Evolutionary conservation across 1,140 invertebrate genomes (phyloP).

Genomic region (Solenopsis fugax): DNA sequence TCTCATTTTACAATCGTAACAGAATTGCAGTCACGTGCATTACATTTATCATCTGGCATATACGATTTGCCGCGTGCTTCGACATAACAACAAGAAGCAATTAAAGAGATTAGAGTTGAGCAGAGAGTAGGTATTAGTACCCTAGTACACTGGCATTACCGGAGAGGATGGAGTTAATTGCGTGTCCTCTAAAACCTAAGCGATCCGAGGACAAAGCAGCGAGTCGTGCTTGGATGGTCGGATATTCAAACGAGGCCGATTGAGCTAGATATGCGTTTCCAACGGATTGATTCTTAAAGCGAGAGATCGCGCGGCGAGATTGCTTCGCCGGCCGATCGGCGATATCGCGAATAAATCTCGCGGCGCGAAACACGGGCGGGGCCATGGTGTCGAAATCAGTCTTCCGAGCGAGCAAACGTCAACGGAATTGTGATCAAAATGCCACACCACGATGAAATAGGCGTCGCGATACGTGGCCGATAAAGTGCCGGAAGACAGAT

Average conservation of each 20-base stretch:
- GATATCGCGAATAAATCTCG: conserved; percentile 31
- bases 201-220: conserved; percentile 1
- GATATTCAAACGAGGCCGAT: neutral
- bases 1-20: conserved; percentile 24
- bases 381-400: neutral
- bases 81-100: conserved; percentile 60
- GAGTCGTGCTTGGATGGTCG: conserved; percentile 24
- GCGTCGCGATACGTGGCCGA: conserved; percentile 38
- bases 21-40: conserved; percentile 50
- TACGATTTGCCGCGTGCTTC: conserved; percentile 55
- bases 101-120: conserved; percentile 57
- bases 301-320: neutral
- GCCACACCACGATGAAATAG: conserved; percentile 44
- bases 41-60: conserved; percentile 31
- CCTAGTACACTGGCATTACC: neutral
- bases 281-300: conserved; percentile 17
- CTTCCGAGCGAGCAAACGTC: conserved; percentile 26
- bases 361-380: neutral
- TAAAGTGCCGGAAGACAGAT: conserved; percentile 66
- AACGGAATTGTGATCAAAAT: conserved; percentile 53
- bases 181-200: conserved; percentile 10
- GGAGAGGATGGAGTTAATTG: conserved; percentile 10
- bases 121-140: conserved; percentile 29
- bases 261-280: neutral
- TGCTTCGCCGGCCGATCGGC: neutral